Evolutionary conservation across 2,797 vertebrate genomes (phyloP), one percentile per base, ranked within the genome.

Genomic region (Taenioides sp.): DNA sequence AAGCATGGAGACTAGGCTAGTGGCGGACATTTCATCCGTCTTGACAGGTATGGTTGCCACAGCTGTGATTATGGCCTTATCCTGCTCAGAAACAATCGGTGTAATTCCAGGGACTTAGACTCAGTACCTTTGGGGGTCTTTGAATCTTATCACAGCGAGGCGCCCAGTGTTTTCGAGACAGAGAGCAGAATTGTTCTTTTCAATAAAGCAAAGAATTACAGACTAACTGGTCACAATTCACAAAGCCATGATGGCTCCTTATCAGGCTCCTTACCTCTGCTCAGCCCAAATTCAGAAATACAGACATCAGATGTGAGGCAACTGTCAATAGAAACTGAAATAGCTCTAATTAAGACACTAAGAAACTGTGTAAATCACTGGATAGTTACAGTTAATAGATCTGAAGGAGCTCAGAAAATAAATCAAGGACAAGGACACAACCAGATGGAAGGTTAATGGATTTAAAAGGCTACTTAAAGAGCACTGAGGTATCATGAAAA

Each of bases 131-230:
- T 22, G 78, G 75, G 72, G 63, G 74, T 80, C 76, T 86, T 83
- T 84, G 73, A 83, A 78, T 70, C 72, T 81, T 78, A 83, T 86
- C 75, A 77, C 66, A 70, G 69, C 69, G 72, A 22, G 22, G 52
- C 70, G 73, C 74, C 75, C 74, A 52, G 65, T 71, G 57, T 70
- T 88, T 85, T 77, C 80, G 66, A 60, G 68, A 80, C 77, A 83
- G 49, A 70, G 63, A 76, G 64, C 69, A 7, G 31, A 78, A 81
- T 80, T 84, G 84, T 87, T 82, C 61, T 14, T 37, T 1, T 54
- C 71, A 60, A 86, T 75, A 87, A 78, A 87, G 74, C 61, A 23
- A 82, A 72, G 69, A 76, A 87, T 83, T 67, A 63, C 27, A 2
- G 73, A 61, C 71, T 81, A 72, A 82, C 87, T 81, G 76, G 73